Evolutionary conservation across 2,888 invertebrate species (phyloP), one percentile per base, ranked within the genome.

Genomic region (Lapara coniferarum): DNA sequence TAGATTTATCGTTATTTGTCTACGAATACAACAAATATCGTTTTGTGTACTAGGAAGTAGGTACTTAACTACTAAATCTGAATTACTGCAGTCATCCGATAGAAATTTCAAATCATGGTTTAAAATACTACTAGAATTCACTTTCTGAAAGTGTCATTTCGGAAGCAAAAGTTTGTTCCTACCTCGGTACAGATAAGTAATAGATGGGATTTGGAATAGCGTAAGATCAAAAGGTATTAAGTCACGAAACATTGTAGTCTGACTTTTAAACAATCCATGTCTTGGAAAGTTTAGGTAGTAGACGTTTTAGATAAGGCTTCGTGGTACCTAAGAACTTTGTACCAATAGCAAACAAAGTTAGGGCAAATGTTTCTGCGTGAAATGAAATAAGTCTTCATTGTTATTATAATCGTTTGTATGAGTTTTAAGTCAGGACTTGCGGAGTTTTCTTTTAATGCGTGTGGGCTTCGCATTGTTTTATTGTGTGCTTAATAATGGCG

Each of bases 221-320:
- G 44, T 70, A 73, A 74, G 72, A 70, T 71, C 68, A 69, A 66
- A 70, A 70, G 73, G 58, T 71, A 68, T 71, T 71, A 75, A 72
- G 73, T 78, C 72, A 66, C 71, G 69, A 70, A 70, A 78, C 70
- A 69, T 51, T 63, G 59, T 63, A 63, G 72, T 71, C 69, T 77
- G 77, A 79, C 74, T 78, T 74, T 73, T 73, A 73, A 79, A 79
- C 76, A 76, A 79, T 76, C 76, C 71, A 75, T 77, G 76, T 77
- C 77, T 75, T 56, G 52, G 59, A 55, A 72, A 80, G 73, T 76
- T 78, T 69, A 66, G 73, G 71, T 67, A 66, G 66, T 51, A 44
- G 66, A 49, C 57, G 68, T 70, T 69, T 68, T 66, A 73, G 77
- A 80, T 80, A 78, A 80, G 75, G 72, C 72, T 71, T 69, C 51